These are phyloP conservation scores for Platyrinchus mystaceus DNA, from an alignment of 2,797 vertebrate species.

Conservation along the genomic window DNA sequence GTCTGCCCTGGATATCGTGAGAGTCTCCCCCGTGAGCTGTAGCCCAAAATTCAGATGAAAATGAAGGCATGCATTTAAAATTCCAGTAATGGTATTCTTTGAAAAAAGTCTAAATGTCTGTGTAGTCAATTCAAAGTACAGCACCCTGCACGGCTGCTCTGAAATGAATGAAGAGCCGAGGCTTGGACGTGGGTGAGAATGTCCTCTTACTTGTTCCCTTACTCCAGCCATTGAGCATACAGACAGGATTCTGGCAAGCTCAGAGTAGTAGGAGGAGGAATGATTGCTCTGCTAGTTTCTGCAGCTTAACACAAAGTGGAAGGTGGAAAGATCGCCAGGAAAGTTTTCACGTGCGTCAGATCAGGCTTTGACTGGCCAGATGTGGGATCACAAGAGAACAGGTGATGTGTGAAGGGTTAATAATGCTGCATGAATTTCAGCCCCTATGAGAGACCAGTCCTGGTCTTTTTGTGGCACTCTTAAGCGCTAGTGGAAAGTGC, in stretches of 20 bases:
- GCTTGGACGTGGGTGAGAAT: neutral
- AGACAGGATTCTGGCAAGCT: neutral
- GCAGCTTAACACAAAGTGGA: neutral
- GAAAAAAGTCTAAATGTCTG: neutral
- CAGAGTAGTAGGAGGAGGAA: neutral
- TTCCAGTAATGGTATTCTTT: neutral
- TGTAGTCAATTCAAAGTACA: neutral
- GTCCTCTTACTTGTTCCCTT: neutral
- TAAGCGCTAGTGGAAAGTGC: neutral
- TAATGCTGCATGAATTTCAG: neutral
- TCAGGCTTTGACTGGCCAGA: neutral
- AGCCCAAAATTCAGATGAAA: neutral
- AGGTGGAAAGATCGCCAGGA: neutral
- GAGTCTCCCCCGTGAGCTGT: neutral
- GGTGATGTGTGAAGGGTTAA: neutral
- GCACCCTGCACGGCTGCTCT: neutral
- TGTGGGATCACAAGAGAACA: neutral
- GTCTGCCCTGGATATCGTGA: neutral
- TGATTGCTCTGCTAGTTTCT: conserved; percentile 1
- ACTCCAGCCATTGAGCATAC: neutral
- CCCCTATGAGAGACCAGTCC: neutral
- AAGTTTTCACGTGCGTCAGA: neutral
- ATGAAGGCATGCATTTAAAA: neutral
- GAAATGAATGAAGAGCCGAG: neutral
- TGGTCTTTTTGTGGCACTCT: neutral